Percentiles rank a stretch among this genome's conserved stretches.
Conservation (phyloP, 2,888 invertebrate species). For the Nephrotoma flavescens region DNA sequence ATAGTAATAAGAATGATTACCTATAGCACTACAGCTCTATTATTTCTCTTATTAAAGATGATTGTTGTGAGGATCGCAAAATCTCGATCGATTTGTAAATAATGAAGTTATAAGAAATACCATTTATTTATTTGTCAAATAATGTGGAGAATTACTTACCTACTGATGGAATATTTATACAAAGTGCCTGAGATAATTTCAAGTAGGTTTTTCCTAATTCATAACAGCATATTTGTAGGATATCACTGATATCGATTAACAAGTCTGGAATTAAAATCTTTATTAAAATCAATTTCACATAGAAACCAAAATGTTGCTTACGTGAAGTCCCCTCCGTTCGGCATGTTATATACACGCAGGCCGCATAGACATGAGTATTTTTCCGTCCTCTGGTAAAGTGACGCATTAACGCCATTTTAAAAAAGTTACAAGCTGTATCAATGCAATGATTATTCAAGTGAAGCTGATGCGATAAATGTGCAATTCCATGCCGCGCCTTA, state of each 20-base stretch:
- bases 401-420: conserved; percentile 73
- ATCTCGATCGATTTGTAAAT: no score
- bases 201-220: conserved; percentile 88
- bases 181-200: conserved; percentile 72
- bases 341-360: conserved; percentile 95
- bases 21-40: no score
- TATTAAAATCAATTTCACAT: conserved; percentile 17
- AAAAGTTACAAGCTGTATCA: conserved; percentile 87
- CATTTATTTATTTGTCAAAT: neutral
- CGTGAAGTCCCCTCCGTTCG: conserved; percentile 88
- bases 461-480: conserved; percentile 72
- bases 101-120: no score
- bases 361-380: conserved; percentile 82
- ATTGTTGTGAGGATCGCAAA: no score
- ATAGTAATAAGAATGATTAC: no score
- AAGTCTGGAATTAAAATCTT: conserved; percentile 47
- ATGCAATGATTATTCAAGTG: conserved; percentile 80
- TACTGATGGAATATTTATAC: conserved; percentile 77
- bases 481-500: conserved; percentile 76
- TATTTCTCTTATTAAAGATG: no score
- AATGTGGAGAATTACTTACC: conserved; percentile 42
- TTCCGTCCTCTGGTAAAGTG: conserved; percentile 84
- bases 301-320: conserved; percentile 39
- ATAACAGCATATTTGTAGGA: conserved; percentile 92
- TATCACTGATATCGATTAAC: conserved; percentile 93